Evolutionary conservation across 1,140 invertebrate genomes (phyloP), one percentile per base, ranked within the genome.

Genomic region (Lepidotrigona ventralis): DNA sequence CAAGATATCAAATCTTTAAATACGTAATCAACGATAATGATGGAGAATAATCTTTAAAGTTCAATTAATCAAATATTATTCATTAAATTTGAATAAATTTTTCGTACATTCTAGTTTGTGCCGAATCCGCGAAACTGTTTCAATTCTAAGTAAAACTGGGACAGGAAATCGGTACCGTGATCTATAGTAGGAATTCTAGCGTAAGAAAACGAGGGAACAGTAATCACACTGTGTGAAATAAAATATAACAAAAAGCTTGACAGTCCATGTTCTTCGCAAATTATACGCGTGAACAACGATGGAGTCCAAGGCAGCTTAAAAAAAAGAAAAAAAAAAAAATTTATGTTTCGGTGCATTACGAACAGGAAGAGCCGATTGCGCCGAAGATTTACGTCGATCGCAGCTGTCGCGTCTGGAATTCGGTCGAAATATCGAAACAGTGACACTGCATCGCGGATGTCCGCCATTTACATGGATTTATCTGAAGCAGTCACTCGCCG

Each of bases 381-480:
- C 26, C 64, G 14, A 46, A 26, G 53, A 70, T 70, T 79, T 73
- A 53, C 69, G 33, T 63, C 33, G 26, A 73, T 54, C 71, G 71
- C 79, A 75, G 63, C 71, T 81, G 71, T 64, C 71, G 56, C 58
- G 33, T 33, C 4, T 68, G 46, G 39, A 66, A 81, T 81, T 81
- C 23, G 69, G 64, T 80, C n/a, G 54, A 60, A 72, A 26, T 39
- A 58, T 39, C 11, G 80, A 64, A 86, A 87, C 79, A 80, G 76
- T 86, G 86, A 86, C 80, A 51, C 63, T 33, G 64, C 76, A 81
- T 86, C 74, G 70, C 68, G 80, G 70, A 86, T 86, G 39, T 66
- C 51, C 39, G 39, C 64, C 33, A 86, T 83, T 87, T 86, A 23
- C 86, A 66, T 71, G 75, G 46, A 86, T 86, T 87, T 80, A 83